A percentile compares a stretch with the other conserved stretches of the same genome.
Evolutionary conservation across 2,888 invertebrate genomes (phyloP).

Genomic region (Sepioteuthis lessoniana): DNA sequence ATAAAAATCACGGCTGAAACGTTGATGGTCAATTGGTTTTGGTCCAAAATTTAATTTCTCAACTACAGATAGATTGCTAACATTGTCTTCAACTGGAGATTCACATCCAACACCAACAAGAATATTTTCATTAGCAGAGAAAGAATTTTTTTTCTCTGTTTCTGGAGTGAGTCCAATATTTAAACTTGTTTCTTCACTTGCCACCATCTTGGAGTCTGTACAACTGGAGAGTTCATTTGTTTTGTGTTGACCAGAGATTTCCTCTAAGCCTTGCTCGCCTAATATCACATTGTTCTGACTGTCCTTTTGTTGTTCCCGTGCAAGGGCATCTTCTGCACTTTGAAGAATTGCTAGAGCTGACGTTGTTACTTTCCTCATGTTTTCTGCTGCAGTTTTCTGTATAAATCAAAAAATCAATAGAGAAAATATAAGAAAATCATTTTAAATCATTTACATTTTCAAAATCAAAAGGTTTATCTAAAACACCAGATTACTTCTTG

Average conservation of each 20-base stretch:
- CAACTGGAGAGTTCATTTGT: constrained; percentile 54
- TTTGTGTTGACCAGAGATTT: constrained; percentile 49
- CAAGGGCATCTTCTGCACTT: constrained; percentile 60
- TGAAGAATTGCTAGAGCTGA: constrained; percentile 63
- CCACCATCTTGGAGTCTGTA: constrained; percentile 56
- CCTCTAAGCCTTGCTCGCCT: not conserved
- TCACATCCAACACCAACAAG: not conserved
- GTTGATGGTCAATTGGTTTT: constrained; percentile 62
- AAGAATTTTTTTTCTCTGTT: not conserved
- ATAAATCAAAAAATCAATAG: constrained; percentile 49
- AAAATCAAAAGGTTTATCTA: too few species aligned
- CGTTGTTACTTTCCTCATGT: constrained; percentile 63
- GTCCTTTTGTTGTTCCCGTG: constrained; percentile 53
- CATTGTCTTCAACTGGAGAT: not conserved
- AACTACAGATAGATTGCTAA: not conserved
- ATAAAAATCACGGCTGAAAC: constrained; percentile 67
- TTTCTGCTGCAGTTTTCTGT: constrained; percentile 63
- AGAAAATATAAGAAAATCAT: not conserved
- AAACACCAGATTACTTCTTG: too few species aligned
- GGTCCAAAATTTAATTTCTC: constrained; percentile 61
- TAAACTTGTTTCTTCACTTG: constrained; percentile 52
- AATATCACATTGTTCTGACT: constrained; percentile 45
- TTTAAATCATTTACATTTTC: not conserved
- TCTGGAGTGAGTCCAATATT: constrained; percentile 52
- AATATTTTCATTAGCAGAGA: constrained; percentile 36